Percentiles rank a stretch among this genome's conserved stretches.
Evolutionary conservation across 2,797 vertebrate genomes (phyloP).

Genomic region (Sus cebifrons): DNA sequence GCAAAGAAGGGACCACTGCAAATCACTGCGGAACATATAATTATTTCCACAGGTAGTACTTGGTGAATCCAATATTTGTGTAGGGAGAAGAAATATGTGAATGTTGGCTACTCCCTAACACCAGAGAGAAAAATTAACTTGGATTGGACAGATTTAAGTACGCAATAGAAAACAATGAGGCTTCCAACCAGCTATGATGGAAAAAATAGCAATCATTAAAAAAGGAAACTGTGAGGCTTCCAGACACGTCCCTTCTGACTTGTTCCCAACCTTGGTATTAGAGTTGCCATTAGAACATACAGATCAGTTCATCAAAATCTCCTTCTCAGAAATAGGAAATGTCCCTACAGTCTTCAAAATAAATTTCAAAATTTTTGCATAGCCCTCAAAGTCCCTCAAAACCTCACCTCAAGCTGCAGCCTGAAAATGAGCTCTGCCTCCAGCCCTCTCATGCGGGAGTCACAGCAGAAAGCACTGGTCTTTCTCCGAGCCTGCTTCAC

Average conservation of each 20-base stretch:
- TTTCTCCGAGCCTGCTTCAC: not conserved
- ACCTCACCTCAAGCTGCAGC: not conserved
- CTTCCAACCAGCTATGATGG: no score
- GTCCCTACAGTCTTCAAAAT: not conserved
- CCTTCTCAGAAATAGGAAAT: not conserved
- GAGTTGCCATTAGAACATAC: not conserved
- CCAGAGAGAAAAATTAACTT: not conserved
- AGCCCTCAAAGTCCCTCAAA: not conserved
- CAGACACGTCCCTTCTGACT: not conserved
- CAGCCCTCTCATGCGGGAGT: rapidly evolving
- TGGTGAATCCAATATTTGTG: not conserved
- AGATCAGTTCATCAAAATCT: not conserved
- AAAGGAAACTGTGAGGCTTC: not conserved
- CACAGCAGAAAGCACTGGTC: not conserved
- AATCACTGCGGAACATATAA: not conserved
- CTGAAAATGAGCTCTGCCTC: rapidly evolving
- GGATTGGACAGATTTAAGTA: not conserved
- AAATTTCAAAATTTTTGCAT: not conserved
- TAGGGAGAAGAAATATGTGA: no score
- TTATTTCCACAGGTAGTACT: not conserved
- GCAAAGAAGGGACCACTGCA: not conserved
- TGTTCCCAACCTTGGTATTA: not conserved
- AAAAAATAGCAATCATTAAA: no score
- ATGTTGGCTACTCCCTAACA: not conserved
- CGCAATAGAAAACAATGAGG: not conserved